phyloP scores from a whole-genome alignment of 2,888 invertebrate species.

The Ochropleura leucogaster region DNA sequence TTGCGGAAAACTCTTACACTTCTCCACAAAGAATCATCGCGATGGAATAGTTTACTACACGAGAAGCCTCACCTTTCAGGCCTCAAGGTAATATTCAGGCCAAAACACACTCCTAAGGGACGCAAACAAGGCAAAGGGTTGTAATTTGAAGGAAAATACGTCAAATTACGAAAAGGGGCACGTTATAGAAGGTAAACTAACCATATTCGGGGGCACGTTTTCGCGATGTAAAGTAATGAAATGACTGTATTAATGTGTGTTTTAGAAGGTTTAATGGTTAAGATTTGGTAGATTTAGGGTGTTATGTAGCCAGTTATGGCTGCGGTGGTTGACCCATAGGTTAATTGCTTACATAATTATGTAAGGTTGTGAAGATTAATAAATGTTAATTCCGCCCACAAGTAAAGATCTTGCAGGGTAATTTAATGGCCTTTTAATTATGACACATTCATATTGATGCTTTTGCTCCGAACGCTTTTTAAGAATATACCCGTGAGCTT shows the following conservation, averaged over 20 bases:
- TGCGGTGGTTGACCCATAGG: conserved; percentile 22
- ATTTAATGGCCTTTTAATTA: background rate
- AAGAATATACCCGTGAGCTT: background rate
- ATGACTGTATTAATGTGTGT: conserved; percentile 37
- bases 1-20: conserved; percentile 32
- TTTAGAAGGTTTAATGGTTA: conserved; percentile 28
- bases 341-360: conserved; percentile 43
- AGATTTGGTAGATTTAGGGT: conserved; percentile 34
- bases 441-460: too few species aligned
- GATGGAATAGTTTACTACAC: conserved; percentile 53
- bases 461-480: background rate
- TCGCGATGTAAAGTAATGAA: conserved; percentile 60
- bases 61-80: conserved; percentile 32
- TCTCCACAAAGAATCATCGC: conserved; percentile 49
- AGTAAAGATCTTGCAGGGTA: background rate
- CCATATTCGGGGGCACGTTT: conserved; percentile 60
- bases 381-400: background rate
- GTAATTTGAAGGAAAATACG: conserved; percentile 56
- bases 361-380: background rate
- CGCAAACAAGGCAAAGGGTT: conserved; percentile 57
- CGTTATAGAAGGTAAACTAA: conserved; percentile 39
- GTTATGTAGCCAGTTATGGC: conserved; percentile 15
- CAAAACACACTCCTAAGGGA: conserved; percentile 53
- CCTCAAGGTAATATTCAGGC: conserved; percentile 49
- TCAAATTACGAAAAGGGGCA: conserved; percentile 38